A percentile compares a stretch with the other conserved stretches of the same genome.
These are phyloP conservation scores for Fulica atra DNA, from an alignment of 2,113 vertebrate species.

Conservation along the genomic window DNA sequence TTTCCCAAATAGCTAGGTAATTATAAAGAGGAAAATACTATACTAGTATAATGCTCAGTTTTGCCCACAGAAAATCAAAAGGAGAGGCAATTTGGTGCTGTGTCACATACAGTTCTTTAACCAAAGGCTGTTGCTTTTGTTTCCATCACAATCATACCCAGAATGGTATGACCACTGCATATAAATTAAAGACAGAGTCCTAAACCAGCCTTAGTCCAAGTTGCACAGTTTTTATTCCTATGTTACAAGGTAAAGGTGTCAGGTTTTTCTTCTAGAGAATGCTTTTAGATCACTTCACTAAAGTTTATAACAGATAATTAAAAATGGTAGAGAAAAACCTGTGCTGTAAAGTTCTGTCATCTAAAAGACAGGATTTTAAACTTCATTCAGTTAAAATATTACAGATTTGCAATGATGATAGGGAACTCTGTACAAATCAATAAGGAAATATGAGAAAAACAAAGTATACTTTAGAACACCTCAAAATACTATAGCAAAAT, in stretches of 20 bases:
- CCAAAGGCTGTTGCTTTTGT: neutral
- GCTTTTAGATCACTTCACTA: neutral
- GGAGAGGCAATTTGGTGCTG: neutral
- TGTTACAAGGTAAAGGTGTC: rapidly evolving
- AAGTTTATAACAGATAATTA: neutral
- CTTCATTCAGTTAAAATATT: neutral
- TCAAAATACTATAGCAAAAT: neutral
- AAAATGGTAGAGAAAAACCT: neutral
- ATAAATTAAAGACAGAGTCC: neutral
- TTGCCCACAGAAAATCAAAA: neutral
- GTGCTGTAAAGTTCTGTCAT: neutral
- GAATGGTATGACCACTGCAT: neutral
- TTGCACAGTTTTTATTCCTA: neutral
- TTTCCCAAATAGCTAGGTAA: neutral
- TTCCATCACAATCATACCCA: neutral
- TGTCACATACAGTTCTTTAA: neutral
- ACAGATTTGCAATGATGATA: neutral
- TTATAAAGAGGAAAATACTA: neutral
- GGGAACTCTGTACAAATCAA: neutral
- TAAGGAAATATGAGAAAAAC: neutral
- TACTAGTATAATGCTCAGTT: neutral
- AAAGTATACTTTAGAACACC: neutral
- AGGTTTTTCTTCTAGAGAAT: neutral
- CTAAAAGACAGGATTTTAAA: neutral
- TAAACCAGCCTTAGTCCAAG: neutral